Evolutionary conservation across 92 coral and sea anemone species (phyloP), one percentile per base, ranked within the genome.

Genomic region (Phenganax marumi): DNA sequence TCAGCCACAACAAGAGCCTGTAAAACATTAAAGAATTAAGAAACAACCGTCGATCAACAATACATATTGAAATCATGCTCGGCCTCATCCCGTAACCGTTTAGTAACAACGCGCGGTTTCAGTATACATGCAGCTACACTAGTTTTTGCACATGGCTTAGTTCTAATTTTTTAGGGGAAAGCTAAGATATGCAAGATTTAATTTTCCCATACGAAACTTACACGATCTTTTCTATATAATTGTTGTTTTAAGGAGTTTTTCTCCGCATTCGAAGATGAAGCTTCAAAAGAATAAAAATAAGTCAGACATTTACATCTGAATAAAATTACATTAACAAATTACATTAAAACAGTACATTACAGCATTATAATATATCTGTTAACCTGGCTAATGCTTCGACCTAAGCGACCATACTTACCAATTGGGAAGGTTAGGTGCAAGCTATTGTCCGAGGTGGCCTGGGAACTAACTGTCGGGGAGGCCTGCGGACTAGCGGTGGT

Each of bases 1-100:
- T 96, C 99, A 12, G 99, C 99, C 56, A 96, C 93, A 0, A 96
- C 97, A 19, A 94, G 90, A 55, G 88, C 70, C 98, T 91, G 69
- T 24, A 85, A 87, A 68, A 26, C 25, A 33, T 50, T 18, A 72
- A 22, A 26, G 5, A 0, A 19, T 50, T 6, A 22, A 4, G 18
- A 4, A 54, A 21, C 5, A 22, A 18, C 19, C 3, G 19, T 71
- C n/a, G 21, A 39, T 3, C 19, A 18, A 9, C 12, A 71, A 19
- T 72, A 2, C 5, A 2, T 33, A 33, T 33, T 33, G 2, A 33
- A 1, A 33, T 33, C 43, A 33, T 33, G 43, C 43, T 33, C 43
- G 43, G 43, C 43, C 43, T 33, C 43, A 33, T 33, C 43, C 43
- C 43, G 43, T 33, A 33, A 1, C 43, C 43, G 43, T 33, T 33